Evolutionary conservation across 2,797 vertebrate genomes (phyloP).

Genomic region (Leptoclinus maculatus): DNA sequence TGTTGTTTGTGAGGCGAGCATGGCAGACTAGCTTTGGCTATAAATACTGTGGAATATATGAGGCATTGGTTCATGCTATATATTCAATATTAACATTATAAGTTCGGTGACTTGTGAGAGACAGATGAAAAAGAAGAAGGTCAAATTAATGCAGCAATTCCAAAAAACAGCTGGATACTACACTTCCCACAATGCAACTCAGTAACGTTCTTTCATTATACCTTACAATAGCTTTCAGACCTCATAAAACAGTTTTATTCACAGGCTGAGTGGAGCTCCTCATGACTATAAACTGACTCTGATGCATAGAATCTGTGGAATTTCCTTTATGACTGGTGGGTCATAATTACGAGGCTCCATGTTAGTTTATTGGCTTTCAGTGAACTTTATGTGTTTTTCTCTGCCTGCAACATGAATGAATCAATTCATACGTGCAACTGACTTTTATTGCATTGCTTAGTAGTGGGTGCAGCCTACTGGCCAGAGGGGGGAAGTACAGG

Average conservation of each 20-base stretch:
- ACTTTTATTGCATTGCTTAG: background rate
- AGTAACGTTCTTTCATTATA: background rate
- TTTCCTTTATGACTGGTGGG: background rate
- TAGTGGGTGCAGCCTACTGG: slow-evolving; percentile 36
- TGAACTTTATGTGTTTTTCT: slow-evolving; percentile 5
- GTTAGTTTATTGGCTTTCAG: background rate
- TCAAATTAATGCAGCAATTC: background rate
- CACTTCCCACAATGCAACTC: slow-evolving; percentile 22
- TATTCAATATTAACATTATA: background rate
- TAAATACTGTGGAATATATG: background rate
- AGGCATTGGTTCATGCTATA: background rate
- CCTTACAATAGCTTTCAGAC: background rate
- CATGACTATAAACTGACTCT: background rate
- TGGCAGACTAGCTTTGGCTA: background rate
- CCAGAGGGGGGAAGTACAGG: background rate
- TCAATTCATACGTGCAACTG: background rate
- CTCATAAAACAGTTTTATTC: background rate
- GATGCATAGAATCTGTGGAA: slow-evolving; percentile 4
- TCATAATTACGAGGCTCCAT: slow-evolving; percentile 1
- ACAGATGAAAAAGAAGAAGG: background rate
- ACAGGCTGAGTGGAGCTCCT: background rate
- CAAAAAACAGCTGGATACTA: background rate
- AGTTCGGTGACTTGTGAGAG: background rate
- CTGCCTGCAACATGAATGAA: background rate
- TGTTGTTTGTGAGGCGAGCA: background rate